Percentiles rank a stretch among this genome's conserved stretches.
These are phyloP conservation scores for Hipparchia sbordonii DNA, from an alignment of 2,888 invertebrate species.

Conservation along the genomic window DNA sequence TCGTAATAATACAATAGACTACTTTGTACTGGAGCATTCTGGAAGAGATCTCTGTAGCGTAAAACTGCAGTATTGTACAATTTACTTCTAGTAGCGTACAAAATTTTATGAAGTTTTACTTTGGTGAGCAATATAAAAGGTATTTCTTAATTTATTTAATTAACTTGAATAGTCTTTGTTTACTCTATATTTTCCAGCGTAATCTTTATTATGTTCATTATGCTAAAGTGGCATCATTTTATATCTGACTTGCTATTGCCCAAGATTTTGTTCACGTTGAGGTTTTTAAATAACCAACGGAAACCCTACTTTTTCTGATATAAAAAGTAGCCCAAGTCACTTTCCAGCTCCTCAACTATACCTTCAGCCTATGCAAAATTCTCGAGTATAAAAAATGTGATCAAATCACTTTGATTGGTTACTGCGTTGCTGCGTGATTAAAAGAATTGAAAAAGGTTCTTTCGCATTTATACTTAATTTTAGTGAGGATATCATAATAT, in stretches of 20 bases:
- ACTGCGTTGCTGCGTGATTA: no score
- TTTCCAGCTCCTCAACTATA: no score
- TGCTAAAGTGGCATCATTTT: not conserved
- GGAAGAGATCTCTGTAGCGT: conserved; percentile 6
- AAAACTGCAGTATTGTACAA: not conserved
- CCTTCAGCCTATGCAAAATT: no score
- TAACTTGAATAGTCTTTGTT: not conserved
- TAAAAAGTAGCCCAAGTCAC: no score
- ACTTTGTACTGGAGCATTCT: conserved; percentile 2
- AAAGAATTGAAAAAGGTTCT: no score
- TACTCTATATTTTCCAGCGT: not conserved
- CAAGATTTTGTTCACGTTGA: no score
- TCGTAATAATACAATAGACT: not conserved
- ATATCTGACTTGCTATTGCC: not conserved
- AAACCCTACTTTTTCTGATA: no score
- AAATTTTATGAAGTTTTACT: not conserved
- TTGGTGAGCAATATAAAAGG: not conserved
- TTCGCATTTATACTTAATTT: no score
- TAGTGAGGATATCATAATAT: not conserved
- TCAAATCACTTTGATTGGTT: no score
- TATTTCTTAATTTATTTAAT: not conserved
- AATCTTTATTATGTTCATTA: not conserved
- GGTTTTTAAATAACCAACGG: no score
- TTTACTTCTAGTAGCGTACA: not conserved
- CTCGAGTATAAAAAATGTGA: no score